A percentile compares a stretch with the other conserved stretches of the same genome.
phyloP scores from a whole-genome alignment of 2,113 vertebrate species.

The Oryzias curvinotus region DNA sequence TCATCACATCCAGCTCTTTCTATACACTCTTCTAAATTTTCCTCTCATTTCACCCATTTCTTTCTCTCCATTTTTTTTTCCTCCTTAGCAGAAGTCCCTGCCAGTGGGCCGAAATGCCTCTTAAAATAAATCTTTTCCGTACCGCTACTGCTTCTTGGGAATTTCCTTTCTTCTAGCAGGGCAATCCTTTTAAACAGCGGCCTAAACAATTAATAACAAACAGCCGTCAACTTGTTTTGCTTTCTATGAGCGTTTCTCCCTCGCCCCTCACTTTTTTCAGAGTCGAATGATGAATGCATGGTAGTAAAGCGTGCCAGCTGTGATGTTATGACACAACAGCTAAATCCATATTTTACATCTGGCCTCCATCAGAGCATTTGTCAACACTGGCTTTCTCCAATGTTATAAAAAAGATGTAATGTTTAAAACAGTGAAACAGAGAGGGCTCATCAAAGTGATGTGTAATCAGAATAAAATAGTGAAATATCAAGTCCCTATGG shows the following conservation, averaged over 20 bases:
- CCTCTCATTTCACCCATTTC: not conserved
- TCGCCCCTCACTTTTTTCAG: constrained; percentile 19
- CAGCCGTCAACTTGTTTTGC: constrained; percentile 46
- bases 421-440: constrained; percentile 23
- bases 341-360: constrained; percentile 36
- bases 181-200: constrained; percentile 66
- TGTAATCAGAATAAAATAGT: not conserved
- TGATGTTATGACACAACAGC: constrained; percentile 58
- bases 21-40: not conserved
- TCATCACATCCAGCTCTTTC: constrained; percentile 19
- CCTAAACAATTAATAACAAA: constrained; percentile 62
- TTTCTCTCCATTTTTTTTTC: not conserved
- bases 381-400: constrained; percentile 29
- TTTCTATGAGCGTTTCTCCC: not conserved
- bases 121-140: constrained; percentile 64
- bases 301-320: constrained; percentile 54
- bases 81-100: constrained; percentile 52
- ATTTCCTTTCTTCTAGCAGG: constrained; percentile 29
- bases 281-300: constrained; percentile 58
- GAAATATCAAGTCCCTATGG: too few species aligned
- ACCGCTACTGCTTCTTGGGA: constrained; percentile 37
- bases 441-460: constrained; percentile 26
- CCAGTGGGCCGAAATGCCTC: constrained; percentile 45
- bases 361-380: constrained; percentile 31
- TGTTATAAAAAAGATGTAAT: constrained; percentile 30